A percentile compares a stretch with the other conserved stretches of the same genome.
Conservation (phyloP, 2,797 vertebrate genomes). For the Merluccius polli region DNA sequence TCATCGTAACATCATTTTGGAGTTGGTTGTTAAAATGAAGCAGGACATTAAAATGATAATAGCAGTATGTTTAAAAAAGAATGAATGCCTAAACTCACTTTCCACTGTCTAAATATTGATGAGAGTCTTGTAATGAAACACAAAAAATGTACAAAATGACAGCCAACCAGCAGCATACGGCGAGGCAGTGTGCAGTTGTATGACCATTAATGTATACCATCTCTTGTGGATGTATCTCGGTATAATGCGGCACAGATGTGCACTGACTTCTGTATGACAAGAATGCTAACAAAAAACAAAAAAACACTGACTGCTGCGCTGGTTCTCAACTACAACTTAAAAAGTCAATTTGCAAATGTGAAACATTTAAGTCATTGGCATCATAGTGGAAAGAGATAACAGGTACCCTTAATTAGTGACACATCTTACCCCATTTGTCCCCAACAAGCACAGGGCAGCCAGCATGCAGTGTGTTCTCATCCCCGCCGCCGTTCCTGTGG, state of each 20-base stretch:
- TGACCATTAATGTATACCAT: conserved; percentile 37
- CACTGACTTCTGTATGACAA: conserved; percentile 20
- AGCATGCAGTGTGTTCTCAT: conserved; percentile 85
- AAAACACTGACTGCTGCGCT: background rate
- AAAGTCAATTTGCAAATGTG: background rate
- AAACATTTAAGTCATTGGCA: background rate
- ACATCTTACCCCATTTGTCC: conserved; percentile 90
- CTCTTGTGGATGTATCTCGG: conserved; percentile 24
- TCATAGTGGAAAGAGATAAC: background rate
- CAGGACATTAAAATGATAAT: background rate
- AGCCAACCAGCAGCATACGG: conserved; percentile 52
- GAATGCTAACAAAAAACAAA: conserved; percentile 4
- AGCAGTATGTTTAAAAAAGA: background rate
- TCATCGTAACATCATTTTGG: background rate
- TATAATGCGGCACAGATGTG: conserved; percentile 61
- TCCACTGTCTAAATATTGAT: background rate
- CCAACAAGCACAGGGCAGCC: conserved; percentile 89
- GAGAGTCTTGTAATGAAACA: background rate
- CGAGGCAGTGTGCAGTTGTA: conserved; percentile 33
- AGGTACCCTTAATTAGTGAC: background rate
- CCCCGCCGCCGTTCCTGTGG: conserved; percentile 79
- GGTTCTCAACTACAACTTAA: background rate
- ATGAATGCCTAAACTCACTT: background rate
- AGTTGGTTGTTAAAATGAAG: background rate
- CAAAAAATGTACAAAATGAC: conserved; percentile 20